Evolutionary conservation across 2,113 vertebrate genomes (phyloP).

Genomic region (Leptodactylus fuscus): DNA sequence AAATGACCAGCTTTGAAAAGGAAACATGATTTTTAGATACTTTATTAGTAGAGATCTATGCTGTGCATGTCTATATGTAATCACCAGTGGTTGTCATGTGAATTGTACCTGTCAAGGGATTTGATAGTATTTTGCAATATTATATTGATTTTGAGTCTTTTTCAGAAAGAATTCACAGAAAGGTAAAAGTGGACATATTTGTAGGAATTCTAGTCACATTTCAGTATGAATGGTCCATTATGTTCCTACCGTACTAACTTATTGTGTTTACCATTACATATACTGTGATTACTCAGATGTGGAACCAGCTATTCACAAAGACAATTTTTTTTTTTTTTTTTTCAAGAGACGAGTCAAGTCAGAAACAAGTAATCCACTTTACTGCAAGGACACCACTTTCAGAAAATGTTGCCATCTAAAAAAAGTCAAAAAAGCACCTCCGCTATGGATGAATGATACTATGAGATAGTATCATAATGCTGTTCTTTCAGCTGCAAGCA

Average conservation of each 20-base stretch:
- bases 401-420: background rate
- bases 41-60: too few species aligned
- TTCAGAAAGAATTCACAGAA: too few species aligned
- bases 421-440: background rate
- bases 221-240: background rate
- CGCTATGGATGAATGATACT: slow-evolving; percentile 9
- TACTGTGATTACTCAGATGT: background rate
- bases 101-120: too few species aligned
- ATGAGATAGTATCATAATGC: background rate
- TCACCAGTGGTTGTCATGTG: too few species aligned
- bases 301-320: background rate
- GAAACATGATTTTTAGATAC: too few species aligned
- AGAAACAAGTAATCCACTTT: slow-evolving; percentile 5
- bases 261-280: background rate
- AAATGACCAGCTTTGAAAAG: too few species aligned
- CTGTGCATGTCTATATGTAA: too few species aligned
- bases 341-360: background rate
- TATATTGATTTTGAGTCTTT: too few species aligned
- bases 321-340: background rate
- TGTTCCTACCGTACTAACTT: background rate
- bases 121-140: too few species aligned
- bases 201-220: too few species aligned
- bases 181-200: too few species aligned
- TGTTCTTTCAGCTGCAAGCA: slow-evolving; percentile 27
- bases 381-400: background rate